Base-by-base conservation (phyloP, 1,140 invertebrate genomes). In the Babylonia areolata region DNA sequence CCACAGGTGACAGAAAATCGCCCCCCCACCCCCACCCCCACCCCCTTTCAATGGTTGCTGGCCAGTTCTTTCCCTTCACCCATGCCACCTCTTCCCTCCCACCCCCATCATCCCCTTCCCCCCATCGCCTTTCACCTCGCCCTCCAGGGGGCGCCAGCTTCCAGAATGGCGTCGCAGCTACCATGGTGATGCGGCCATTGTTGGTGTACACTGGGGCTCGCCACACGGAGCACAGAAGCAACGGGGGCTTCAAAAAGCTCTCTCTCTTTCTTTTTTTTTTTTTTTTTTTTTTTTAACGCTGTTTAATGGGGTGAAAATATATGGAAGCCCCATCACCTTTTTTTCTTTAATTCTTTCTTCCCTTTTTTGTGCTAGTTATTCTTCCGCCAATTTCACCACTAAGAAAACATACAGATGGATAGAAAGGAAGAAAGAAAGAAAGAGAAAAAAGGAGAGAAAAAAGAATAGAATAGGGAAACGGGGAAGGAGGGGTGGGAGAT, bases 131-230 rank as follows among this genome's bases (percentile, higher is more conserved):
- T 37, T 73, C 31, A 15, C 71, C 33, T 37, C 71, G 35, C 71
- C 33, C 71, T 73, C 71, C 1, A 11, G 58, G 46, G 58, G 58
- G 71, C 71, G 71, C 71, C 71, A 73, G 71, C 71, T 23, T 64
- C 17, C 58, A 23, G 28, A 23, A 64, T 23, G 15, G 58, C 15
- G 0, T 12, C 20, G 12, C 15, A 23, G 58, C 58, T 64, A 64
- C 58, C 58, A 64, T 64, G 58, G 58, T 64, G 58, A 64, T 64
- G 58, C 58, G 58, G 58, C 58, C 58, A 64, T 64, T 64, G 58
- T 64, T 5, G 58, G 5, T 23, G 58, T 51, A 51, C n/a, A 23
- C 20, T 12, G 58, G 58, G 28, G 1, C 20, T 5, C 15, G 58
- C 58, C 15, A 64, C 58, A 2, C 71, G 23, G 33, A 35, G 3